Evolutionary conservation across 2,888 invertebrate species (phyloP).

Genomic region (Protophormia terraenovae): DNA sequence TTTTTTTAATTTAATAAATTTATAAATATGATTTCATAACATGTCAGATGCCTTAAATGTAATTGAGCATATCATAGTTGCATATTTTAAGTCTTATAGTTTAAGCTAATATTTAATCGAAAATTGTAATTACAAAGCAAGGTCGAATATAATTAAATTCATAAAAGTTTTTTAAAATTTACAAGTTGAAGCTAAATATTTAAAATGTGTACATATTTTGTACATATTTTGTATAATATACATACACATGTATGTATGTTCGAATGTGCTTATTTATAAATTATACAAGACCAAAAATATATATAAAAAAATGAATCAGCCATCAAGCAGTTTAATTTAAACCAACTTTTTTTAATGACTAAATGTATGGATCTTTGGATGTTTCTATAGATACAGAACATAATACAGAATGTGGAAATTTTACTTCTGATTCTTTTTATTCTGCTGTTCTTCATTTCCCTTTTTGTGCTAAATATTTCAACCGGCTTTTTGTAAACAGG

Average conservation of each 20-base stretch:
- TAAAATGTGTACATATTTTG: no score
- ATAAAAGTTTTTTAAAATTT: background rate
- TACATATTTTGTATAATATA: background rate
- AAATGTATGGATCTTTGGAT: background rate
- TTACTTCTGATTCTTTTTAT: background rate
- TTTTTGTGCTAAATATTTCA: slow-evolving; percentile 37
- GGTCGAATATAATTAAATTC: background rate
- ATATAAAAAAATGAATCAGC: background rate
- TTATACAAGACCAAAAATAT: background rate
- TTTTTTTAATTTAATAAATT: no score
- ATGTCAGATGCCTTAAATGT: background rate
- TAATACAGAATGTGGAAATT: background rate
- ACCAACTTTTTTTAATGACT: background rate
- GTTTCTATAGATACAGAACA: background rate
- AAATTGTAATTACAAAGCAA: background rate
- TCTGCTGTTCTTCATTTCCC: slow-evolving; percentile 6
- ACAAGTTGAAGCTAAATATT: no score
- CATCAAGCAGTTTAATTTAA: background rate
- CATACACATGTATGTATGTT: no score
- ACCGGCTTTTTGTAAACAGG: slow-evolving; percentile 48
- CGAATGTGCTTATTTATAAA: background rate
- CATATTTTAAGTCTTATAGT: background rate
- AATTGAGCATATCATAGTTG: background rate
- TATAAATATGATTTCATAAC: background rate
- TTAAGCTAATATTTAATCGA: no score